These are phyloP conservation scores for Aplochiton taeniatus DNA, from an alignment of 2,797 vertebrate species.

Conservation along the genomic window DNA sequence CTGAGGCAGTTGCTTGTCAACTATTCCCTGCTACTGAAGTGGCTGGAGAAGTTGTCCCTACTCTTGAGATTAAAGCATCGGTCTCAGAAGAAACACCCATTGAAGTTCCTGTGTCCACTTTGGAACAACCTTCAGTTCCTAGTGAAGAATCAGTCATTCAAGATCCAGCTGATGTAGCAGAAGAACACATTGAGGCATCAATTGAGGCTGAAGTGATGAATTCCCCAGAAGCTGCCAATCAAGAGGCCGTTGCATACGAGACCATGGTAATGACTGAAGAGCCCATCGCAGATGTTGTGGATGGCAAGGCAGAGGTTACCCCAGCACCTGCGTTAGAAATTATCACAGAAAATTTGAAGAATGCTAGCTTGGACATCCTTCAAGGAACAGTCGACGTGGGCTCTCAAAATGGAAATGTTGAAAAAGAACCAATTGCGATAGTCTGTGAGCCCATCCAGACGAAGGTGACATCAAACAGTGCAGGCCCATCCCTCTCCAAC, in stretches of 20 bases:
- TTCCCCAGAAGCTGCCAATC: constrained; percentile 1
- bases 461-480: constrained; percentile 52
- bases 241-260: constrained; percentile 17
- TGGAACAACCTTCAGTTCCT: not conserved
- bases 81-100: not conserved
- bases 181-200: no score
- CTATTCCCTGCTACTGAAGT: constrained; percentile 40
- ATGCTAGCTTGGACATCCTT: constrained; percentile 8
- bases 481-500: constrained; percentile 55
- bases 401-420: constrained; percentile 47
- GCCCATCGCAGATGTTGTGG: constrained; percentile 19
- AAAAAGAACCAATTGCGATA: constrained; percentile 51
- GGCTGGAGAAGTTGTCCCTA: not conserved
- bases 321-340: constrained; percentile 13
- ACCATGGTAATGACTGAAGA: constrained; percentile 16
- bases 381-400: constrained; percentile 11
- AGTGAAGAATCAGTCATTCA: constrained; percentile 1
- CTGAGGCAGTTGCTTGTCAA: constrained; percentile 41
- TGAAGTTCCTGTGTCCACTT: not conserved
- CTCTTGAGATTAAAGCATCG: not conserved
- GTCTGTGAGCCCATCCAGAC: constrained; percentile 63
- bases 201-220: no score
- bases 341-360: constrained; percentile 4
- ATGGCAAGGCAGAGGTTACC: constrained; percentile 22
- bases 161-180: not conserved